Evolutionary conservation across 92 coral and sea anemone genomes (phyloP).

Genomic region (Zoanthus solanderi): DNA sequence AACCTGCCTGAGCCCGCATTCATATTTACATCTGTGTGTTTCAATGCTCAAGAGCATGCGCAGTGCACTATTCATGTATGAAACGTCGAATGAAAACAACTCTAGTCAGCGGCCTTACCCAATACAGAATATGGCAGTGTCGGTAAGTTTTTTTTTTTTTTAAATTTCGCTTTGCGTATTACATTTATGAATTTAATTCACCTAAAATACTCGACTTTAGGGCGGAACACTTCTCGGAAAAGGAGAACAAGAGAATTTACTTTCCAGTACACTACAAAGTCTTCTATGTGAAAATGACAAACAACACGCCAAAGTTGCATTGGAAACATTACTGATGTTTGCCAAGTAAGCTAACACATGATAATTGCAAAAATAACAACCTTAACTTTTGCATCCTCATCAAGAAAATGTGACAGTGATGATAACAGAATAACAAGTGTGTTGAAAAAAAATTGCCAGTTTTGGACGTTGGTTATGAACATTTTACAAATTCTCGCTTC

Average conservation of each 20-base stretch:
- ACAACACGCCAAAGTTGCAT: slow-evolving; percentile 66
- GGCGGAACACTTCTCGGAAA: slow-evolving; percentile 58
- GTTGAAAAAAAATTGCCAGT: no score
- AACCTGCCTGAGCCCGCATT: slow-evolving; percentile 12
- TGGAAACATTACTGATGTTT: slow-evolving; percentile 74
- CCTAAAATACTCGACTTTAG: neutral
- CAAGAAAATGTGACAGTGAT: no score
- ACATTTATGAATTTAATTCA: no score
- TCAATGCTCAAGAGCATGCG: neutral
- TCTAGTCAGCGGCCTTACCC: slow-evolving; percentile 14
- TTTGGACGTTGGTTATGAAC: neutral
- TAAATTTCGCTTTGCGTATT: neutral
- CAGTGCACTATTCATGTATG: neutral
- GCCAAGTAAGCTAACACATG: slow-evolving; percentile 64
- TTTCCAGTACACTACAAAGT: slow-evolving; percentile 55
- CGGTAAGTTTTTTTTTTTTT: neutral
- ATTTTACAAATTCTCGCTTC: no score
- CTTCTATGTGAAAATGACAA: slow-evolving; percentile 66
- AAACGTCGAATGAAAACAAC: neutral
- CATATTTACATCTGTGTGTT: neutral
- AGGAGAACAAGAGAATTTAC: slow-evolving; percentile 68
- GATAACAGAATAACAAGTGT: no score
- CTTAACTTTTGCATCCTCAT: no score
- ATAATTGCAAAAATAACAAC: neutral
- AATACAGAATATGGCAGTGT: slow-evolving; percentile 15